Conservation (phyloP, 1,140 invertebrate genomes). For the Ostrea denselamellosa region DNA sequence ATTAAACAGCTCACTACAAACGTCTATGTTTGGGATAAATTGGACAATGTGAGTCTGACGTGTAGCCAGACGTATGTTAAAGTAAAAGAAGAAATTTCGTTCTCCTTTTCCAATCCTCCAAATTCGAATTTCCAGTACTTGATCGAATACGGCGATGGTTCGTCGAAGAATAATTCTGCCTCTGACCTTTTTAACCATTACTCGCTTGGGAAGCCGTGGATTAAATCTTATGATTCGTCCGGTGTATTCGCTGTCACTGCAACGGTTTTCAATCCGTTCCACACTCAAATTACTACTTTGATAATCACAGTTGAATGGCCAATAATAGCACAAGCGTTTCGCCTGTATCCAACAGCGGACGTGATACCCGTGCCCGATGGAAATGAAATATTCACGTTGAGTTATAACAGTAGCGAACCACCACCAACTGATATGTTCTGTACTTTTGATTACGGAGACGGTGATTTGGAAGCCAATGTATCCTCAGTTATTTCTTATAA, state of each 20-base stretch:
- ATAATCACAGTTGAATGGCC: conserved; percentile 50
- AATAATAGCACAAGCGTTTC: conserved; percentile 20
- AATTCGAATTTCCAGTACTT: conserved; percentile 46
- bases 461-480: background rate
- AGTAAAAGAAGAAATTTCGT: conserved; percentile 1
- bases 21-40: conserved; percentile 43
- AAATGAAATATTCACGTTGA: conserved; percentile 39
- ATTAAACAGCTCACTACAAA: background rate
- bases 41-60: background rate
- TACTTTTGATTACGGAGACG: conserved; percentile 47
- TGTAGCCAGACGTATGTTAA: background rate
- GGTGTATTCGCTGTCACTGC: conserved; percentile 21
- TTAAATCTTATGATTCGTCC: background rate
- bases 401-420: conserved; percentile 8
- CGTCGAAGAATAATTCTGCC: background rate
- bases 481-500: conserved; percentile 13
- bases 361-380: conserved; percentile 52
- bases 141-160: conserved; percentile 41
- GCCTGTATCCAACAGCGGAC: background rate
- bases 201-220: background rate
- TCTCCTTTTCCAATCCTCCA: conserved; percentile 41
- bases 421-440: conserved; percentile 50
- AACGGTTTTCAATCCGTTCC: conserved; percentile 39
- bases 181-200: background rate
- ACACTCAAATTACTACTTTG: background rate